phyloP scores from a whole-genome alignment of 2,113 vertebrate genomes.

The Felis chaus region DNA sequence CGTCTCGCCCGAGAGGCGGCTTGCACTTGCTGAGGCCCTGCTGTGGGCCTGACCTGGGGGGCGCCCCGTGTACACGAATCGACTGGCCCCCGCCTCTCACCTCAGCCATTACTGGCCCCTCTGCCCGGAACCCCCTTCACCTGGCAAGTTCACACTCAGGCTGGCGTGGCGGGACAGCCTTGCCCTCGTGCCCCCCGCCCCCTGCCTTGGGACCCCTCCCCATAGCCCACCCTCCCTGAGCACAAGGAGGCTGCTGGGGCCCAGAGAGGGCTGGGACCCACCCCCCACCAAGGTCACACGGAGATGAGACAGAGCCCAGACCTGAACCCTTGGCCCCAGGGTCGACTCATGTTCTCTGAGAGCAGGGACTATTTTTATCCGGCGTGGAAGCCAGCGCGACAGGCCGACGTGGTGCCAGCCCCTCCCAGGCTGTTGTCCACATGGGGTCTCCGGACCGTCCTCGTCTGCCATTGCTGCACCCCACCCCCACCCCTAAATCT shows the following conservation, averaged over 20 bases:
- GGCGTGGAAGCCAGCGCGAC: background rate
- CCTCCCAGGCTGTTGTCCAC: background rate
- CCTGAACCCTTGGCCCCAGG: background rate
- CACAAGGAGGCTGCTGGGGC: background rate
- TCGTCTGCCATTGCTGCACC: fast-evolving
- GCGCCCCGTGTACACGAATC: background rate
- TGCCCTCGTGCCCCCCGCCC: too few relatives aligned
- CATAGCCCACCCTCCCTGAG: background rate
- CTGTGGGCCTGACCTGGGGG: background rate
- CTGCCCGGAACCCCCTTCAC: background rate
- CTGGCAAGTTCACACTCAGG: background rate
- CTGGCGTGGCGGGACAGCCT: too few relatives aligned
- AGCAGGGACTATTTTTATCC: slow-evolving; percentile 73
- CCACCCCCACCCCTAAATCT: background rate
- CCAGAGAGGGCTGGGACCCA: background rate
- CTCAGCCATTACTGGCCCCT: background rate
- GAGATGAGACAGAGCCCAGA: background rate
- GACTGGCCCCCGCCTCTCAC: background rate
- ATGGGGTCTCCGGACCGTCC: background rate
- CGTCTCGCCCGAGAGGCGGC: fast-evolving
- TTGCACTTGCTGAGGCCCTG: background rate
- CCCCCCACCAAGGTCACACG: background rate
- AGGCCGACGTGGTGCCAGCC: background rate
- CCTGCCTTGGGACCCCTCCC: background rate
- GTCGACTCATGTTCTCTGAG: slow-evolving; percentile 27